Evolutionary conservation across 2,888 invertebrate genomes (phyloP).

Genomic region (Morpho helenor): DNA sequence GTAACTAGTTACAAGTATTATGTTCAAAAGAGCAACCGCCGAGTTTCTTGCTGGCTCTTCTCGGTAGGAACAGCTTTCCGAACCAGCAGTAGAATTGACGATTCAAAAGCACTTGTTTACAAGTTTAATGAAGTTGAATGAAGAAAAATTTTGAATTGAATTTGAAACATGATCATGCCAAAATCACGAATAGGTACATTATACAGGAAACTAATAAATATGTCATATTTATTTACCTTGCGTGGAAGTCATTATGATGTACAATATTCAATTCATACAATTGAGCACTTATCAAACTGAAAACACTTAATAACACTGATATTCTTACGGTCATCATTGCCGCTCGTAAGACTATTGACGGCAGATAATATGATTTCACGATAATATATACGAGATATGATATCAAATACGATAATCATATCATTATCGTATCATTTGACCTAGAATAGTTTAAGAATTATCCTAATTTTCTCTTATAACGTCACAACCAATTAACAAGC

Average conservation of each 20-base stretch:
- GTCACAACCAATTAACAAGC: too few species aligned
- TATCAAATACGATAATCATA: conserved; percentile 3
- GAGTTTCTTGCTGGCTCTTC: too few species aligned
- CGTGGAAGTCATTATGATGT: conserved; percentile 70
- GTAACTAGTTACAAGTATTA: too few species aligned
- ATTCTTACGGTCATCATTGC: conserved; percentile 16
- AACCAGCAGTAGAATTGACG: too few species aligned
- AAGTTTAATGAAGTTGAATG: too few species aligned
- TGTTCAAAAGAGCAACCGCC: too few species aligned
- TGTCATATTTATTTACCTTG: conserved; percentile 42
- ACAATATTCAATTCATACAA: conserved; percentile 55
- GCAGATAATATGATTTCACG: not conserved
- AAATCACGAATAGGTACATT: not conserved
- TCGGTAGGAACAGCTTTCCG: too few species aligned
- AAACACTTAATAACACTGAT: conserved; percentile 28
- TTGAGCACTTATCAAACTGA: conserved; percentile 33
- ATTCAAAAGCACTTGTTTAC: too few species aligned
- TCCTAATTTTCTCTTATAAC: not conserved
- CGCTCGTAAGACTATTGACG: not conserved
- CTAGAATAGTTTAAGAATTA: not conserved
- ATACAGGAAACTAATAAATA: not conserved
- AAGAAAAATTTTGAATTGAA: too few species aligned
- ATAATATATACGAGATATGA: conserved; percentile 8
- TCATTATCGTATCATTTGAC: conserved; percentile 1
- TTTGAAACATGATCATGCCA: too few species aligned